Percentiles rank a stretch among this genome's conserved stretches.
These are phyloP conservation scores for Sciurus niger DNA, from an alignment of 2,113 vertebrate genomes.

Conservation along the genomic window DNA sequence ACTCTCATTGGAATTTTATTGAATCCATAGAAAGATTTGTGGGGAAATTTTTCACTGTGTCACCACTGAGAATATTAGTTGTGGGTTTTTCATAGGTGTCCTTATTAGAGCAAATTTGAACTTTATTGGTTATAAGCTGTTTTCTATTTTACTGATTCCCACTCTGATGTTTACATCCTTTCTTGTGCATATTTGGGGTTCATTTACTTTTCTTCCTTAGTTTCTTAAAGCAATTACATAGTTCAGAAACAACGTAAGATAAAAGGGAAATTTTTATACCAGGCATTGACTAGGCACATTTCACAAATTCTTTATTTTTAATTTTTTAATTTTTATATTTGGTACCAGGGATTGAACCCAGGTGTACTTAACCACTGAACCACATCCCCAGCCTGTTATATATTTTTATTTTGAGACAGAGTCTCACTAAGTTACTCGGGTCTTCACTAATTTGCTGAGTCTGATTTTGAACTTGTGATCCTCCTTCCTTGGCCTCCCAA, in stretches of 20 bases:
- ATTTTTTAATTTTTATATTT: too few relatives aligned
- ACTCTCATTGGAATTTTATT: not conserved
- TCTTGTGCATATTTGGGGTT: not conserved
- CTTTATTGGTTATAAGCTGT: not conserved
- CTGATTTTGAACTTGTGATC: too few relatives aligned
- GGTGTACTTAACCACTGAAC: too few relatives aligned
- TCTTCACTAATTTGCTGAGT: too few relatives aligned
- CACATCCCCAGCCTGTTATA: too few relatives aligned
- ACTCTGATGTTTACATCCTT: not conserved
- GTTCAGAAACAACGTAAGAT: conserved; percentile 12
- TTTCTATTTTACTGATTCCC: not conserved
- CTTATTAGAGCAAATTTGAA: not conserved
- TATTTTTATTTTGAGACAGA: too few relatives aligned
- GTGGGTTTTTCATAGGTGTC: not conserved
- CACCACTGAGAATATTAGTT: not conserved
- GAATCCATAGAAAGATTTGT: not conserved
- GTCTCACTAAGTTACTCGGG: too few relatives aligned
- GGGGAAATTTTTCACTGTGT: not conserved
- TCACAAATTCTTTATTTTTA: not conserved
- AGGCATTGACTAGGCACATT: not conserved
- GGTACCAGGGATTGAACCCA: too few relatives aligned
- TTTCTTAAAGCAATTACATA: not conserved
- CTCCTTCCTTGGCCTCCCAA: too few relatives aligned
- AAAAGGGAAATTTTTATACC: not conserved
- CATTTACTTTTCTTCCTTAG: not conserved